phyloP scores from a whole-genome alignment of 2,113 vertebrate genomes.

The Ptilonorhynchus violaceus region DNA sequence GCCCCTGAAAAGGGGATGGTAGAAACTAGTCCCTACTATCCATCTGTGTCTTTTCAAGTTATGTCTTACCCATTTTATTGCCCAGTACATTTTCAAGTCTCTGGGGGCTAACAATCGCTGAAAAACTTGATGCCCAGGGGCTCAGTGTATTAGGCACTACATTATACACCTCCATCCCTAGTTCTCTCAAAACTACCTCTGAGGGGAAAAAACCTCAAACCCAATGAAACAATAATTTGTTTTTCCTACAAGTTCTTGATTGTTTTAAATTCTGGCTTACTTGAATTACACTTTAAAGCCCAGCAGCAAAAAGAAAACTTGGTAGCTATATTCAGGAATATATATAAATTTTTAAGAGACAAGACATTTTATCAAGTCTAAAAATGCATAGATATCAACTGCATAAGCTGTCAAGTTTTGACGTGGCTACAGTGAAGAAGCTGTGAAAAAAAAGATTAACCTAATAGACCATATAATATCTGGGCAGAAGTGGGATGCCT shows the following conservation, averaged over 20 bases:
- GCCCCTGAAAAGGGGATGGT: background rate
- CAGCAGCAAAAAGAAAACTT: conserved; percentile 30
- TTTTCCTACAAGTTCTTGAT: background rate
- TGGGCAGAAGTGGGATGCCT: background rate
- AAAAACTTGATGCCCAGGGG: background rate
- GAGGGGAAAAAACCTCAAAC: background rate
- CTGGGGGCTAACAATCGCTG: background rate
- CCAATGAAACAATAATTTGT: background rate
- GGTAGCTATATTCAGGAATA: background rate
- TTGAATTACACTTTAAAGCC: conserved; percentile 58
- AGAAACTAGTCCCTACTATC: background rate
- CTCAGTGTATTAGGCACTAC: background rate
- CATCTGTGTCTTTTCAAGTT: background rate
- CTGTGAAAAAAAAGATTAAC: background rate
- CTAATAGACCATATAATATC: background rate
- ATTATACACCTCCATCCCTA: background rate
- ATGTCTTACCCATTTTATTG: background rate
- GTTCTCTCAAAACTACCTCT: background rate
- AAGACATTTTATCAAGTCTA: background rate
- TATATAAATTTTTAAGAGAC: background rate
- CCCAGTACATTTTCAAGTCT: background rate
- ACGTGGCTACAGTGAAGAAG: background rate
- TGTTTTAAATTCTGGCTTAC: background rate
- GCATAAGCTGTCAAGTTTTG: background rate
- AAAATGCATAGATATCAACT: background rate